phyloP scores from a whole-genome alignment of 2,113 vertebrate species.

The Telmatochromis sp. region DNA sequence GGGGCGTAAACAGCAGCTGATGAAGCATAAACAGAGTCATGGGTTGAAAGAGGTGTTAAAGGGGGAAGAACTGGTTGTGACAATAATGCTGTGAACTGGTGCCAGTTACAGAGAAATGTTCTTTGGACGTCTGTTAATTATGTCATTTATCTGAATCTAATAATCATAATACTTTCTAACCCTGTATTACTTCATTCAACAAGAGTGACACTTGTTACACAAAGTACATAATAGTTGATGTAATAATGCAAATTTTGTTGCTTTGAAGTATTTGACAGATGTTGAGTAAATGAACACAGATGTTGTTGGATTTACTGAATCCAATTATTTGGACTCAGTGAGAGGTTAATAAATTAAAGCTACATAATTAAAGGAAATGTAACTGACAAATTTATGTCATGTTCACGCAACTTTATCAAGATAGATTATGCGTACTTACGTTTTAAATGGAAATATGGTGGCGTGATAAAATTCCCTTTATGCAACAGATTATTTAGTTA shows the following conservation, averaged over 20 bases:
- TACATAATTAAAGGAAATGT: background rate
- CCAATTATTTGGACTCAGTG: background rate
- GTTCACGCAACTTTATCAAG: background rate
- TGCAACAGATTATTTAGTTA: background rate
- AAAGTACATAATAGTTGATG: background rate
- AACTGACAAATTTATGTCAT: fast-evolving
- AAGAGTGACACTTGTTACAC: background rate
- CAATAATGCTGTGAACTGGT: background rate
- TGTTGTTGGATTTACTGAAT: background rate
- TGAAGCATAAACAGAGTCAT: background rate
- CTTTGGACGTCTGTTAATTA: background rate
- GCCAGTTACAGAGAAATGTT: background rate
- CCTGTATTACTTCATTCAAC: background rate
- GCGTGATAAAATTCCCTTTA: background rate
- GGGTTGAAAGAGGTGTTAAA: background rate
- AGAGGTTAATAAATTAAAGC: background rate
- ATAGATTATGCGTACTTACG: fast-evolving
- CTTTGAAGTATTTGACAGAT: background rate
- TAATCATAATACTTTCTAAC: background rate
- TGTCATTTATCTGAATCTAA: background rate
- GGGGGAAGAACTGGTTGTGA: background rate
- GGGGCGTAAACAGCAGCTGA: background rate
- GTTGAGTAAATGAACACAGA: background rate
- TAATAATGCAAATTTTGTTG: background rate
- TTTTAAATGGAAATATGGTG: background rate